These are phyloP conservation scores for Coptodon bakossiorum DNA, from an alignment of 2,113 vertebrate genomes.

Conservation along the genomic window DNA sequence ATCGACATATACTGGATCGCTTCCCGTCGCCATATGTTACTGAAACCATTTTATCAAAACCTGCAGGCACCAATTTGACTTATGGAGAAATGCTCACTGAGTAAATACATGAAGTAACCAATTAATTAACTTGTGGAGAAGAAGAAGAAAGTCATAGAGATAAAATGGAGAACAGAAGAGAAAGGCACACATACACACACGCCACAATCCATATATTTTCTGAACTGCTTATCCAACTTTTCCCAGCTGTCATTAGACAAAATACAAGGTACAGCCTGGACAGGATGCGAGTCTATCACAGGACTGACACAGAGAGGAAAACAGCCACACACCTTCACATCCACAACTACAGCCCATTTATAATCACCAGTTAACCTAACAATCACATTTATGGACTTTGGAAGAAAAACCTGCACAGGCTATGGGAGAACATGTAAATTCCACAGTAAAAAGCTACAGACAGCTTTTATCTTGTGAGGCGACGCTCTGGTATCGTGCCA, in stretches of 20 bases:
- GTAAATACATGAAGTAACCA: neutral
- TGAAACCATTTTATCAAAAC: neutral
- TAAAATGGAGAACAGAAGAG: neutral
- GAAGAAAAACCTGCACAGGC: neutral
- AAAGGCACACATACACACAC: neutral
- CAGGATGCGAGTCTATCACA: neutral
- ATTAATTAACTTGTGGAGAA: neutral
- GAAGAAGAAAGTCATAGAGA: neutral
- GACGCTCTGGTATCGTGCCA: neutral
- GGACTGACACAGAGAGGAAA: neutral
- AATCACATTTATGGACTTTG: neutral
- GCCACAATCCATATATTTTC: neutral
- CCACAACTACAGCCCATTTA: neutral
- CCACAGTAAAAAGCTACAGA: neutral
- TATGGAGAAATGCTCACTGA: neutral
- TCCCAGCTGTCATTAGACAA: neutral
- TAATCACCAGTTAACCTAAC: neutral
- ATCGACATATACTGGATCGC: neutral
- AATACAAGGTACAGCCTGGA: neutral
- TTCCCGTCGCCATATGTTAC: neutral
- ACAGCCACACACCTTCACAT: neutral
- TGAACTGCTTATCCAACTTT: neutral
- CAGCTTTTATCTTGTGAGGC: neutral
- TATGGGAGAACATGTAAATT: neutral
- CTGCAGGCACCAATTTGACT: neutral